A percentile compares a stretch with the other conserved stretches of the same genome.
Evolutionary conservation across 2,888 invertebrate genomes (phyloP).

Genomic region (Andrena hattorfiana): DNA sequence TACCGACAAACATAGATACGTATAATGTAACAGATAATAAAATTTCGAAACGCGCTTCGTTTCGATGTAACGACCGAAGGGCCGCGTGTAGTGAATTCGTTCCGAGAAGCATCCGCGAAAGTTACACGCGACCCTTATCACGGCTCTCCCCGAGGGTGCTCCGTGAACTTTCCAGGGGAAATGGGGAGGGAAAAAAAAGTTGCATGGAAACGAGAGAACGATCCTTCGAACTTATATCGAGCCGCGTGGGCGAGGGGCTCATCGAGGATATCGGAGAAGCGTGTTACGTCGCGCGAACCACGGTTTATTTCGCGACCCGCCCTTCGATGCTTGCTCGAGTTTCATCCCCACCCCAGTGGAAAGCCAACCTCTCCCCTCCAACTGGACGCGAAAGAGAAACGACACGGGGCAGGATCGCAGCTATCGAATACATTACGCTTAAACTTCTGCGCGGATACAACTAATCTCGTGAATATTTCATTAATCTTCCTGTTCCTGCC

Average conservation of each 20-base stretch:
- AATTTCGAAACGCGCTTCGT: background rate
- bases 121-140: slow-evolving; percentile 4
- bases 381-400: slow-evolving; percentile 7
- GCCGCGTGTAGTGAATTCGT: slow-evolving; percentile 3
- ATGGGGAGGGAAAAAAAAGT: background rate
- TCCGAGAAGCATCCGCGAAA: background rate
- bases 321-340: slow-evolving; percentile 5
- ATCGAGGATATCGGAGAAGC: slow-evolving; percentile 5
- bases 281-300: background rate
- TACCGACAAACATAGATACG: too few relatives aligned
- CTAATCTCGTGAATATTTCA: slow-evolving; percentile 43
- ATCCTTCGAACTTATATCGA: slow-evolving; percentile 2
- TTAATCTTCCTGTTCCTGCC: slow-evolving; percentile 12
- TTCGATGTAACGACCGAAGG: background rate
- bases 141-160: background rate
- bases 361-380: background rate
- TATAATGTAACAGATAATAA: too few relatives aligned
- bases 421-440: slow-evolving; percentile 24
- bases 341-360: background rate
- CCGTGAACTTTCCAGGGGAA: background rate
- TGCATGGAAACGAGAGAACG: background rate
- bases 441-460: slow-evolving; percentile 30
- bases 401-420: background rate
- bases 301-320: background rate
- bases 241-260: too few relatives aligned